Evolutionary conservation across 2,888 invertebrate genomes (phyloP), one percentile per base, ranked within the genome.

Genomic region (Agrotis puta): DNA sequence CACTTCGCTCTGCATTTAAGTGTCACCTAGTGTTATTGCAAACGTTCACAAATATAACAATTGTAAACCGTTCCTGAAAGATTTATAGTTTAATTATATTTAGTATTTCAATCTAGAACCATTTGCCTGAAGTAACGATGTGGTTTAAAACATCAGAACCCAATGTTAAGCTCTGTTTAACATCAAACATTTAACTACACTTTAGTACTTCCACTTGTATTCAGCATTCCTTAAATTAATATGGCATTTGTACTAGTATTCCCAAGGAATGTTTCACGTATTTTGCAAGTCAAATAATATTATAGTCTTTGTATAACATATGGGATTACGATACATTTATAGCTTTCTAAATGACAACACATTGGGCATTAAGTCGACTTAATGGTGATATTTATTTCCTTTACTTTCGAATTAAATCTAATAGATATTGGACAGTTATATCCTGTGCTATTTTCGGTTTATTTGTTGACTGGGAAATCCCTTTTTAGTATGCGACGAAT

Each of bases 261-360:
- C 47, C 13, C n/a, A 20, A 62, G 63, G 70, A 74, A 81, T 64
- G 61, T 57, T 71, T 64, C 24, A 74, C 20, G 65, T 53, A 75
- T 70, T 75, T 70, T 57, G 47, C 51, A 59, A 63, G 58, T 68
- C 20, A 71, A 74, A 82, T 59, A 69, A 3, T 57, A 48, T 48
- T 43, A 22, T 73, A 79, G 72, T 65, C 47, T 73, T 72, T 80
- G 73, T 79, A 69, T 70, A 80, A 70, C 67, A 54, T 68, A 64
- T 63, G 63, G 64, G 71, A 70, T 82, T 79, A 79, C 67, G 73
- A 79, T 74, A 75, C 70, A 81, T 81, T 80, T 74, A 81, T 79
- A 18, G 77, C 64, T 63, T 76, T 79, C 69, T 58, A 70, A 81
- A 84, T 61, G 81, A 82, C 74, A 79, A 75, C 67, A 72, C 71